phyloP scores from a whole-genome alignment of 2,797 vertebrate genomes.

The Acanthiza pusilla region DNA sequence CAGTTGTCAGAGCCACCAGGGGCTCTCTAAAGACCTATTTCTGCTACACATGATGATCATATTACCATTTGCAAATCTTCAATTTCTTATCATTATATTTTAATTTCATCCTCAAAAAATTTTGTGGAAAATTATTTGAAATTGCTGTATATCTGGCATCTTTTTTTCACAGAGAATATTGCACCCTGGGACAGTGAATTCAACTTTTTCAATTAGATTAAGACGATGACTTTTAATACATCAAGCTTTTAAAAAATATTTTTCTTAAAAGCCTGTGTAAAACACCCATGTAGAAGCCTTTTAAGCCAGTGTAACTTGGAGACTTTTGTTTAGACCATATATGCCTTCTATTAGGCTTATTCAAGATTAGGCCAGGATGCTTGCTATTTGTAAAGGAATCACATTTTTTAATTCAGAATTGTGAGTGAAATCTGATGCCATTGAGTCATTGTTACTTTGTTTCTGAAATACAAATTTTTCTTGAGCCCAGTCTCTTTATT shows the following conservation, averaged over 20 bases:
- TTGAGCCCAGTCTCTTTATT: neutral
- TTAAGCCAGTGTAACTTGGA: neutral
- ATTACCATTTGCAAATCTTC: neutral
- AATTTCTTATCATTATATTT: neutral
- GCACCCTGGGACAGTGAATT: neutral
- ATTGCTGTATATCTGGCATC: neutral
- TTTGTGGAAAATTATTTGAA: neutral
- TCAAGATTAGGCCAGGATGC: neutral
- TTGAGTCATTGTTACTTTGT: neutral
- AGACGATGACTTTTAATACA: neutral
- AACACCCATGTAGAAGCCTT: neutral
- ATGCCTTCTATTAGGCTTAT: neutral
- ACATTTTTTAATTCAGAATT: neutral
- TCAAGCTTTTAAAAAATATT: neutral
- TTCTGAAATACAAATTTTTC: neutral
- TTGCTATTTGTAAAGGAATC: neutral
- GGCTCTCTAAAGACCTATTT: neutral
- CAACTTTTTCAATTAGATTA: neutral
- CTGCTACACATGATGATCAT: neutral
- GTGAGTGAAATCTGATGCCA: neutral
- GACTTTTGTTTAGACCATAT: neutral
- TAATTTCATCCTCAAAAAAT: neutral
- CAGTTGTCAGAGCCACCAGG: neutral
- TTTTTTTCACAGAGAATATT: neutral
- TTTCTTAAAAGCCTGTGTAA: neutral